Evolutionary conservation across 2,797 vertebrate species (phyloP).

Genomic region (Falco novaeseelandiae): DNA sequence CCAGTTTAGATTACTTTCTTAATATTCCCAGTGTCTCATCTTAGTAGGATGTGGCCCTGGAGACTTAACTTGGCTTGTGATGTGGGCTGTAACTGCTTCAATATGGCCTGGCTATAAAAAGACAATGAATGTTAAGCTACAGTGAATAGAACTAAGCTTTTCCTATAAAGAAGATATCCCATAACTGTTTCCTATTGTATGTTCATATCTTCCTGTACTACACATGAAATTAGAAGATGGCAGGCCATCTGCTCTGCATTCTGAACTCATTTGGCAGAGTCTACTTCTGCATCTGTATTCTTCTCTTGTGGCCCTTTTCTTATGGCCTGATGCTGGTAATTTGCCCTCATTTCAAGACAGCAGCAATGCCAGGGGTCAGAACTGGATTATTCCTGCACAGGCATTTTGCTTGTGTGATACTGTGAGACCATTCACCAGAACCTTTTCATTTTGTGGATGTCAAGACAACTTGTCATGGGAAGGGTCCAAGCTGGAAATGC

Average conservation of each 20-base stretch:
- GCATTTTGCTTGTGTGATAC: not conserved
- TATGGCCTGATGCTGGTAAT: not conserved
- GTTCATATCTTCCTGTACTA: not conserved
- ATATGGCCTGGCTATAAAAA: not conserved
- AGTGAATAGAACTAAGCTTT: not conserved
- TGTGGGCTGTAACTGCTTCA: not conserved
- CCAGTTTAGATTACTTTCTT: not conserved
- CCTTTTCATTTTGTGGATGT: not conserved
- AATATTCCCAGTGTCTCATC: not conserved
- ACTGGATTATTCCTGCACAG: not conserved
- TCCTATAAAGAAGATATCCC: not conserved
- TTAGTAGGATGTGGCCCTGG: not conserved
- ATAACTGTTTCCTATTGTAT: not conserved
- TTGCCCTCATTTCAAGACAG: not conserved
- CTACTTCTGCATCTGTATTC: not conserved
- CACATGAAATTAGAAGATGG: not conserved
- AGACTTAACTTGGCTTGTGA: not conserved
- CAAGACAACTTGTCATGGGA: not conserved
- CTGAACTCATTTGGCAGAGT: not conserved
- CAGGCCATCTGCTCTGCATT: not conserved
- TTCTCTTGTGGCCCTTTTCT: not conserved
- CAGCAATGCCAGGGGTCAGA: not conserved
- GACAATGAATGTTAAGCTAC: not conserved
- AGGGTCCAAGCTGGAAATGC: not conserved
- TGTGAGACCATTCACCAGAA: not conserved